These are phyloP conservation scores for Eilema sororculum DNA, from an alignment of 2,888 invertebrate genomes.

Conservation along the genomic window DNA sequence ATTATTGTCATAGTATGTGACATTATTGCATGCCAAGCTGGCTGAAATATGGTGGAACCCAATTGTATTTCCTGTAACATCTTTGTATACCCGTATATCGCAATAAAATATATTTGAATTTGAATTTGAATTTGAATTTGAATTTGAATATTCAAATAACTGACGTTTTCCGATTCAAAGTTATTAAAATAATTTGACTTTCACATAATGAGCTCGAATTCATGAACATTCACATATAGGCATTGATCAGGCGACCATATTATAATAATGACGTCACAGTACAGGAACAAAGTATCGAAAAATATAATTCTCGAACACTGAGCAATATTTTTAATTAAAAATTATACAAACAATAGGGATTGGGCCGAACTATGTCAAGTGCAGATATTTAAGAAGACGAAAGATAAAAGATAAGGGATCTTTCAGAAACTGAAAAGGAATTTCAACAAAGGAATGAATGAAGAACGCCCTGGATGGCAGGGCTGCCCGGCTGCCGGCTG, in stretches of 20 bases:
- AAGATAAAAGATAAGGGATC: conserved; percentile 56
- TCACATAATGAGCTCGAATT: too few species aligned
- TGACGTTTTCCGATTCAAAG: too few species aligned
- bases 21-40: too few species aligned
- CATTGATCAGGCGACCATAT: neutral
- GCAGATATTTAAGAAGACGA: conserved; percentile 53
- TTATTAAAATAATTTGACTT: too few species aligned
- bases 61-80: too few species aligned
- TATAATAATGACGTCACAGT: neutral
- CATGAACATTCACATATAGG: too few species aligned
- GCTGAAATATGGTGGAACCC: too few species aligned
- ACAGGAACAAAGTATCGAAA: neutral
- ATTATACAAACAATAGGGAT: conserved; percentile 32
- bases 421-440: conserved; percentile 61
- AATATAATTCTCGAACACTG: neutral
- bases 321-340: conserved; percentile 40
- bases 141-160: too few species aligned
- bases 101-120: too few species aligned
- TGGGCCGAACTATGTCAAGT: conserved; percentile 50
- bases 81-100: too few species aligned
- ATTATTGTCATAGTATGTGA: too few species aligned
- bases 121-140: too few species aligned
- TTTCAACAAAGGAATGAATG: conserved; percentile 57
- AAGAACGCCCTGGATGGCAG: conserved; percentile 33
- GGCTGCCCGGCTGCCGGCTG: conserved; percentile 49